Percentiles rank a stretch among this genome's conserved stretches.
These are phyloP conservation scores for Stramonita haemastoma DNA, from an alignment of 2,888 invertebrate species.

Conservation along the genomic window DNA sequence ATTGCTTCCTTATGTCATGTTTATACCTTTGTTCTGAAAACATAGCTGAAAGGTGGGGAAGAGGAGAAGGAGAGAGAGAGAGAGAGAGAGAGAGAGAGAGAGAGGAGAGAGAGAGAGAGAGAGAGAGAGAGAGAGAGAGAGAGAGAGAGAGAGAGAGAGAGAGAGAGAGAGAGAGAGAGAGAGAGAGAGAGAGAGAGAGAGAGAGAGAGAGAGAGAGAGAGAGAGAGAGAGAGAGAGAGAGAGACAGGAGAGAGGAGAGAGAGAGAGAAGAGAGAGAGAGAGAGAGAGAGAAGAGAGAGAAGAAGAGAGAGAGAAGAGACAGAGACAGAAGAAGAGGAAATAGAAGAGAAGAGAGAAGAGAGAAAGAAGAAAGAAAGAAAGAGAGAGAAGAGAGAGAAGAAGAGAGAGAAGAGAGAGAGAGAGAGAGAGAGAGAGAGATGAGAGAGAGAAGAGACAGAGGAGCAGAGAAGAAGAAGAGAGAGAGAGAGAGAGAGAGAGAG, in stretches of 20 bases:
- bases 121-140: not conserved
- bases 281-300: not conserved
- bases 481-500: not conserved
- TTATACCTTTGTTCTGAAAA: too few species aligned
- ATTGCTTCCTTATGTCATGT: too few species aligned
- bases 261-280: not conserved
- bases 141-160: not conserved
- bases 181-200: conserved; percentile 4
- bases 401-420: not conserved
- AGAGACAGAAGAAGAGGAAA: not conserved
- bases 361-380: too few species aligned
- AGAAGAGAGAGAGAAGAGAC: not conserved
- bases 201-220: not conserved
- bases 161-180: not conserved
- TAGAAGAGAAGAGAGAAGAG: not conserved
- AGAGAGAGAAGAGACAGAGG: not conserved
- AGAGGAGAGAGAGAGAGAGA: too few species aligned
- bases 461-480: not conserved
- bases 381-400: not conserved
- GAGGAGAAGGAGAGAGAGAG: not conserved
- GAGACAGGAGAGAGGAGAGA: not conserved
- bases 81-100: too few species aligned
- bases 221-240: conserved; percentile 1
- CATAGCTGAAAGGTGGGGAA: too few species aligned
- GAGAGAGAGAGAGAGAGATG: not conserved